Evolutionary conservation across 2,888 invertebrate genomes (phyloP).

Genomic region (Ecdyonurus torrentis): DNA sequence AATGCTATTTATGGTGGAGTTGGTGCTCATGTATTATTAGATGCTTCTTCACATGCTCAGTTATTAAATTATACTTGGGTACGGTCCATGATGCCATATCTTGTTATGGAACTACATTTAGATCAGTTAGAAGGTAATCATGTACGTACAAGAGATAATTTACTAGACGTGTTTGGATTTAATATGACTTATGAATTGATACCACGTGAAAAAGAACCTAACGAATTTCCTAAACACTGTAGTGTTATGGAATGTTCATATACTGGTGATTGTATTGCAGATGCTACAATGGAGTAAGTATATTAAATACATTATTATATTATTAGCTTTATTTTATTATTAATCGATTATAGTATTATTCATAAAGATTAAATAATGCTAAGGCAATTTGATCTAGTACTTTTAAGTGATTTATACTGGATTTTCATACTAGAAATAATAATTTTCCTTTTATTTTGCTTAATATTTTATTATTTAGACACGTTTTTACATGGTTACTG

Average conservation of each 20-base stretch:
- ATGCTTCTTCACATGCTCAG: neutral
- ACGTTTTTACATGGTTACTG: no score
- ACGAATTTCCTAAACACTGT: slow-evolving; percentile 28
- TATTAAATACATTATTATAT: neutral
- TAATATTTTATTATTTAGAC: no score
- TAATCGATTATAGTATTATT: no score
- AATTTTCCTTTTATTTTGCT: no score
- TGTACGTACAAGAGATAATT: slow-evolving; percentile 58
- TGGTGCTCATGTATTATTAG: neutral
- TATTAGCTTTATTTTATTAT: neutral
- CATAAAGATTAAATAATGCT: no score
- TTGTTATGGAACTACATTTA: slow-evolving; percentile 62
- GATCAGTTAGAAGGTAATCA: slow-evolving; percentile 62
- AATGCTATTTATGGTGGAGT: neutral
- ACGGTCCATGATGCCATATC: slow-evolving; percentile 44
- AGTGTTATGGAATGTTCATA: slow-evolving; percentile 67
- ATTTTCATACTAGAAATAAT: no score
- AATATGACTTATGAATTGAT: slow-evolving; percentile 77
- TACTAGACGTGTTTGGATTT: slow-evolving; percentile 78
- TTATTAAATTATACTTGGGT: slow-evolving; percentile 24
- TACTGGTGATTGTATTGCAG: slow-evolving; percentile 68
- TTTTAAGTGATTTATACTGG: no score
- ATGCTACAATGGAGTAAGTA: slow-evolving; percentile 53
- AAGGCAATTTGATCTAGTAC: no score
- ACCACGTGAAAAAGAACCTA: slow-evolving; percentile 11